Base-by-base conservation (phyloP, 92 coral and sea anemone species). In the Meandrina meandrites region DNA sequence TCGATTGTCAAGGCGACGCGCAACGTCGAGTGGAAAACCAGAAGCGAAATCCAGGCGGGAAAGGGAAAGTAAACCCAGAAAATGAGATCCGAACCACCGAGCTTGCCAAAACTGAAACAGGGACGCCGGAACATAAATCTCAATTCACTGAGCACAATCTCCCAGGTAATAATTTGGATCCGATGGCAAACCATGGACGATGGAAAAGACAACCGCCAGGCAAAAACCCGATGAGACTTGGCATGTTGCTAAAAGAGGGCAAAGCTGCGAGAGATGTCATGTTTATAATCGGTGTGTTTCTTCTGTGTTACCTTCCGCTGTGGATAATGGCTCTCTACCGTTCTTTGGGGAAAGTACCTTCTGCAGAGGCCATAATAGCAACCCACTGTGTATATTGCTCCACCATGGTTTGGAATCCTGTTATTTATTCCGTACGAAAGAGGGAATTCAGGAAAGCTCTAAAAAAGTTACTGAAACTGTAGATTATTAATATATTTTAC, bases 221-320 rank as follows among this genome's bases (percentile, higher is more conserved):
- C 32, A 51, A 45, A 76, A 76, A 36, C 32, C 56, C 22, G 14
- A 76, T 42, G 17, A 10, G 35, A 76, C 60, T 76, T 45, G 60
- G 19, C 34, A 76, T 42, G 80, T 24, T 51, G 80, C 80, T 76
- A 13, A 76, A 76, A 76, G 80, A 76, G 36, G 56, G 56, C 57
- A 76, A 76, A 28, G 80, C 80, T 76, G 80, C 80, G 17, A 45
- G 34, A 28, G 80, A 76, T 47, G 80, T 76, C 60, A 76, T 76
- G 60, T 24, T 76, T 51, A 48, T 76, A 18, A 76, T 45, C 17
- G 34, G 80, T 6, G 34, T 6, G 60, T 76, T 76, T n/a, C 32
- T 76, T 8, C 60, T 76, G 24, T 45, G 80, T 21, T 76, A 76
- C 60, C 60, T 76, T 22, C 80, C 80, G 1, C 10, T 28, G 58